A percentile compares a stretch with the other conserved stretches of the same genome.
Conservation (phyloP, 1,140 invertebrate genomes). For the Latrodectus geometricus region DNA sequence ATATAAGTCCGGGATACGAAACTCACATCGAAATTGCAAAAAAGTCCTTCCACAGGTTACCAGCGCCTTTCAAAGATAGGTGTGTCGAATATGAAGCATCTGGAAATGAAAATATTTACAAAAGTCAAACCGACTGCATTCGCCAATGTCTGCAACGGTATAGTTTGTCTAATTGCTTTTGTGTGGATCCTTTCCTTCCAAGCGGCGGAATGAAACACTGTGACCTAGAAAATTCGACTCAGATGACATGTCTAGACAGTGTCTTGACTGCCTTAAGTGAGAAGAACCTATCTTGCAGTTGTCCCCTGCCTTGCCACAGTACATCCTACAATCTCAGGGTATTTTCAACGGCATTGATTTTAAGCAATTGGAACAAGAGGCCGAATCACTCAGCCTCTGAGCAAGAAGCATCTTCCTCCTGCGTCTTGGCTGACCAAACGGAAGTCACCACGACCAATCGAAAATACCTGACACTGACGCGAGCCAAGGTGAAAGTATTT, state of each 20-base stretch:
- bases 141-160: conserved; percentile 2
- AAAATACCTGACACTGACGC: not conserved
- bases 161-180: not conserved
- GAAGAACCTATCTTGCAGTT: conserved; percentile 8
- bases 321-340: conserved; percentile 6
- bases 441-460: not conserved
- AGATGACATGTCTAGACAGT: conserved; percentile 5
- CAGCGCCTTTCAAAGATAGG: not conserved
- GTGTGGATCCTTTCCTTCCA: conserved; percentile 20
- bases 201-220: not conserved
- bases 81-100: not conserved
- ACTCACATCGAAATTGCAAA: not conserved
- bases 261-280: not conserved
- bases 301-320: conserved; percentile 14
- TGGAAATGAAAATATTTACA: not conserved
- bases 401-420: not conserved
- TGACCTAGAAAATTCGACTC: conserved; percentile 14
- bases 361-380: not conserved
- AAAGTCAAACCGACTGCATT: conserved; percentile 3
- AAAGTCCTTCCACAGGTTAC: not conserved
- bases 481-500: conserved; percentile 16
- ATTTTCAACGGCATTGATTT: not conserved
- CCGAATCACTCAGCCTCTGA: not conserved
- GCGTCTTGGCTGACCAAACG: not conserved
- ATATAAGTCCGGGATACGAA: conserved; percentile 9